Base-by-base conservation (phyloP, 2,888 invertebrate genomes). In the Acronicta leporina region DNA sequence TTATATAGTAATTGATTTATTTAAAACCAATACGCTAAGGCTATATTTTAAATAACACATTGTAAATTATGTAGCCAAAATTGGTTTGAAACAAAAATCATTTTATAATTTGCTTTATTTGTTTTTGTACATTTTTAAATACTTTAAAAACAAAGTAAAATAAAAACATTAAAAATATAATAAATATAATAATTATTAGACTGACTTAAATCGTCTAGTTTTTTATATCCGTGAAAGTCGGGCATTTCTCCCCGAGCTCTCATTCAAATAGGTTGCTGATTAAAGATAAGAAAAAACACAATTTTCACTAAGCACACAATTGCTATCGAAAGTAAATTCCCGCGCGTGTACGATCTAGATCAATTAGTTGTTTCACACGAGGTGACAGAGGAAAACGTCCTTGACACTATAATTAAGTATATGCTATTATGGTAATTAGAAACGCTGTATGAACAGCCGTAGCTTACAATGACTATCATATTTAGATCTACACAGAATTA, bases 291-390 rank as follows among this genome's bases (percentile, higher is more conserved):
- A 78, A 79, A 77, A 71, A 64, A 57, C 6, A 52, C 60, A 65
- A 73, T 79, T 79, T 75, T 58, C 75, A 79, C 80, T 70, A 64
- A 69, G 66, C 70, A 77, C 75, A 85, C 86, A 86, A 85, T 83
- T 70, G 56, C 46, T 66, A 83, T 73, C 74, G 83, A 84, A 74
- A 86, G 85, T 81, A 76, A 82, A 76, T 71, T 79, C 72, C 63
- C 78, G 72, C 69, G 70, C 71, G 46, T 53, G 65, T 62, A 73
- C 74, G 63, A 74, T 77, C 72, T 69, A 64, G 63, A 58, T 75
- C 74, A 73, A 77, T 70, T 65, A 68, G 69, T 58, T 54, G 15
- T 43, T 60, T 70, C 75, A 20, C 68, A 62, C 55, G 41, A 59
- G 51, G 55, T 50, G 45, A 53, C 57, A 27, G 40, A 60, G 57